Conservation (phyloP, 2,888 invertebrate species). For the Frankliniella intonsa region DNA sequence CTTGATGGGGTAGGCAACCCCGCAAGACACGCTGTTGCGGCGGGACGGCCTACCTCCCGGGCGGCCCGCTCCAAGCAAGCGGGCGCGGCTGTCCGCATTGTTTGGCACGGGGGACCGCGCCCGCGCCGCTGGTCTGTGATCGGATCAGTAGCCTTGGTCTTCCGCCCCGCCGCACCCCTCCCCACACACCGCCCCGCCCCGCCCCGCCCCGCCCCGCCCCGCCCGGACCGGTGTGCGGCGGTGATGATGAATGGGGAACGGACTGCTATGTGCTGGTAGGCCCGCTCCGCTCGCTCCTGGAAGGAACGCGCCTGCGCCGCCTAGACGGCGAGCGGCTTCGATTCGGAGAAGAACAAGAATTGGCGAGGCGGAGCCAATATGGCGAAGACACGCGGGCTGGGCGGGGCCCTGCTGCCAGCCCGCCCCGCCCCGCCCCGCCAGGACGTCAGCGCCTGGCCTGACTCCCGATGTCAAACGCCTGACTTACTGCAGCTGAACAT, state of each 20-base stretch:
- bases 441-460: background rate
- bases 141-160: background rate
- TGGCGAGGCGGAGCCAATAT: background rate
- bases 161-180: background rate
- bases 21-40: background rate
- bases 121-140: no score
- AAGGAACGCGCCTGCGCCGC: no score
- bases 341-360: constrained; percentile 6
- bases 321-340: constrained; percentile 2
- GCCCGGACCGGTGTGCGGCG: background rate
- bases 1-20: background rate
- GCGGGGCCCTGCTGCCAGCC: background rate
- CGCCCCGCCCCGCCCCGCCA: background rate
- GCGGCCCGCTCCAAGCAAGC: background rate
- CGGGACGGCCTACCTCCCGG: background rate
- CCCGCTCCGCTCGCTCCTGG: no score
- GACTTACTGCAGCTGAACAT: no score
- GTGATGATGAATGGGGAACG: background rate
- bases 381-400: background rate
- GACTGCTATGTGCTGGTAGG: no score
- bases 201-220: background rate
- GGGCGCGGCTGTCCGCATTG: no score
- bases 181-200: background rate
- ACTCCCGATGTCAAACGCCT: no score
- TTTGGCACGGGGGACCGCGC: no score